phyloP scores from a whole-genome alignment of 2,888 invertebrate species.

The Ptychoptera albimana region DNA sequence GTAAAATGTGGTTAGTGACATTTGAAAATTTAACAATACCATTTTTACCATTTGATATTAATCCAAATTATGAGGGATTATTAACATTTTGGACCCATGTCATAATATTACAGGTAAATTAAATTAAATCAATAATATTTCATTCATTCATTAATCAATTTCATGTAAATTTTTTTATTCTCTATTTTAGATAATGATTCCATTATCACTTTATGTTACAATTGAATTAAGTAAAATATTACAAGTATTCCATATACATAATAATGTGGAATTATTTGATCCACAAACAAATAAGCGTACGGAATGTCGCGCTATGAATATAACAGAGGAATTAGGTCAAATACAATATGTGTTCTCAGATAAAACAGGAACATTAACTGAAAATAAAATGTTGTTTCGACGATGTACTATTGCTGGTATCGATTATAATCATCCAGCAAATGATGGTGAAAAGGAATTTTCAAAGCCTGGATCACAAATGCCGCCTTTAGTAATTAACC shows the following conservation, averaged over 20 bases:
- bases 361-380: conserved; percentile 94
- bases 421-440: conserved; percentile 73
- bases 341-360: conserved; percentile 91
- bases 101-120: conserved; percentile 72
- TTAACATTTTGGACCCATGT: conserved; percentile 91
- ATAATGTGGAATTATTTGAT: conserved; percentile 79
- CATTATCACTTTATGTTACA: conserved; percentile 89
- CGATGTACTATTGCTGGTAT: conserved; percentile 76
- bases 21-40: conserved; percentile 39
- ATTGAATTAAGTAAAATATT: conserved; percentile 91
- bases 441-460: conserved; percentile 43
- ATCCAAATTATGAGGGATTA: conserved; percentile 58
- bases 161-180: conserved; percentile 8
- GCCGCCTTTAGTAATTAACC: conserved; percentile 33
- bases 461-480: conserved; percentile 33
- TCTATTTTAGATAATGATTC: conserved; percentile 77
- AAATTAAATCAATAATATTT: background rate
- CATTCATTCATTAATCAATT: background rate
- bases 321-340: conserved; percentile 95
- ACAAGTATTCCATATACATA: conserved; percentile 89
- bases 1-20: conserved; percentile 61
- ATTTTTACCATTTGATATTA: conserved; percentile 45
- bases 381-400: conserved; percentile 94
- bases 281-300: conserved; percentile 62
- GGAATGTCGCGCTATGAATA: conserved; percentile 88